Evolutionary conservation across 2,113 vertebrate species (phyloP).

Genomic region (Thomomys bottae): DNA sequence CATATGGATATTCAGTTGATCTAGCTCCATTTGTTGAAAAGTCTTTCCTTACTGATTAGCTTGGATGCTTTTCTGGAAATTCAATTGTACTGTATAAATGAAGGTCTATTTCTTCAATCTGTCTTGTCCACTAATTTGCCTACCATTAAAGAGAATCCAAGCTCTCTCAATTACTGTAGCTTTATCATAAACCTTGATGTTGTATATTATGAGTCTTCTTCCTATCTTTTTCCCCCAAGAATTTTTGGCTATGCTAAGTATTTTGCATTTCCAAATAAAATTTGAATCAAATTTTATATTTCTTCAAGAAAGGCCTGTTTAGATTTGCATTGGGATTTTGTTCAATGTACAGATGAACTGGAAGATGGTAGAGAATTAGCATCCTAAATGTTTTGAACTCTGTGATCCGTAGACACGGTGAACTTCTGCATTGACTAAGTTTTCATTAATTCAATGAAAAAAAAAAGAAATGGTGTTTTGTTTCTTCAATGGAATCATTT

Average conservation of each 20-base stretch:
- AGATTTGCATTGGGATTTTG: neutral
- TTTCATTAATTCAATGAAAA: neutral
- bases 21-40: slow-evolving; percentile 38
- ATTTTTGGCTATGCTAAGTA: slow-evolving; percentile 19
- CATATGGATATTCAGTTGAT: slow-evolving; percentile 58
- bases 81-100: neutral
- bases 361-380: neutral
- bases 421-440: slow-evolving; percentile 1
- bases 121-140: neutral
- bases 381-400: neutral
- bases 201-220: neutral
- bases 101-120: slow-evolving; percentile 5
- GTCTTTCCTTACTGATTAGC: neutral
- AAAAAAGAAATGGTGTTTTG: neutral
- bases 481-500: neutral
- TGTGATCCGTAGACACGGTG: neutral
- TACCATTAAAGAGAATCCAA: slow-evolving; percentile 42
- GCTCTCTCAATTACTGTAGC: neutral
- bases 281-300: slow-evolving; percentile 45
- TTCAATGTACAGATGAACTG: slow-evolving; percentile 3
- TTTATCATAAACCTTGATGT: neutral
- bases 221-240: neutral
- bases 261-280: slow-evolving; percentile 55
- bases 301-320: neutral
- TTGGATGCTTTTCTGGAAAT: slow-evolving; percentile 44